Conservation (phyloP, 1,140 invertebrate genomes). For the Zaprionus davidi region DNA sequence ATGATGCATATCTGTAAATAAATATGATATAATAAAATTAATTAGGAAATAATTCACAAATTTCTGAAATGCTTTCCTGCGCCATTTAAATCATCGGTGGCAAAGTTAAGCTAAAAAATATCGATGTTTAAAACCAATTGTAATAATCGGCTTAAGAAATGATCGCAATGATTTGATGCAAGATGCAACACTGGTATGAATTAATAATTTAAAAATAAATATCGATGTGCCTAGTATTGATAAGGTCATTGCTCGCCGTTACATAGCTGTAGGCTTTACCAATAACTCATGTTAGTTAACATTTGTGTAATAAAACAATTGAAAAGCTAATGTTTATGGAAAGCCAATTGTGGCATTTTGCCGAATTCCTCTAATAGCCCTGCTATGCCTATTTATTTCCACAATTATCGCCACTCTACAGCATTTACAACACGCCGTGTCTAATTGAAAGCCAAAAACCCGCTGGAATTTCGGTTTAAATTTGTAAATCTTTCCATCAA, state of each 20-base stretch:
- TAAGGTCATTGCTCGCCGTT: neutral
- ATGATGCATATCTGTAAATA: neutral
- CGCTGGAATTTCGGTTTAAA: slow-evolving; percentile 14
- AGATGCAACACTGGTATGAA: neutral
- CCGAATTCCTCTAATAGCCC: neutral
- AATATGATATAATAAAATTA: neutral
- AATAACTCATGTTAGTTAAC: neutral
- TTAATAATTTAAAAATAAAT: neutral
- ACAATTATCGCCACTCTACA: slow-evolving; percentile 34
- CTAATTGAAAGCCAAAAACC: slow-evolving; percentile 17
- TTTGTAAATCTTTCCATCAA: slow-evolving; percentile 5
- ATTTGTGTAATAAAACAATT: neutral
- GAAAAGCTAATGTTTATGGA: neutral
- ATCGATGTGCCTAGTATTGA: neutral
- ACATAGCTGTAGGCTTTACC: neutral
- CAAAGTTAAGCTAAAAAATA: neutral
- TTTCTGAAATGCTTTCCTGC: neutral
- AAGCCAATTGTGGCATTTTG: neutral
- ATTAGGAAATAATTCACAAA: neutral
- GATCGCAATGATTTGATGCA: too few relatives aligned
- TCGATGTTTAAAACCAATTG: neutral
- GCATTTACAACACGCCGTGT: slow-evolving; percentile 25
- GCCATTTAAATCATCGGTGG: neutral
- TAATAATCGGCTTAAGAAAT: too few relatives aligned
- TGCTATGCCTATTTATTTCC: slow-evolving; percentile 19